phyloP scores from a whole-genome alignment of 92 coral and sea anemone species.

The Blastomussa wellsi region DNA sequence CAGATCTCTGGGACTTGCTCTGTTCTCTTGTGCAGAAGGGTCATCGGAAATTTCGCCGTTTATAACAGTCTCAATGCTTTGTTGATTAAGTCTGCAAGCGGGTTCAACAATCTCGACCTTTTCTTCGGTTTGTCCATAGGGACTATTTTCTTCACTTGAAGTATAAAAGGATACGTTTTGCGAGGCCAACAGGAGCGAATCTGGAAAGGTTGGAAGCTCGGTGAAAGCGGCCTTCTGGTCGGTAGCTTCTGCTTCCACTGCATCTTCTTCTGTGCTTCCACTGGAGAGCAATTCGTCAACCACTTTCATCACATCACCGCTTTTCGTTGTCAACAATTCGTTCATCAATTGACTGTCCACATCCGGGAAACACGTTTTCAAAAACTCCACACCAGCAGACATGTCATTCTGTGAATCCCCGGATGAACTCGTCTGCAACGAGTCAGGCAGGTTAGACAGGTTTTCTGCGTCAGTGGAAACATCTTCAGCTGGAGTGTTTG shows the following conservation, averaged over 20 bases:
- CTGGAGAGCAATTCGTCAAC: constrained; percentile 63
- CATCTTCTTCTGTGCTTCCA: neutral
- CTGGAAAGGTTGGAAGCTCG: constrained; percentile 2
- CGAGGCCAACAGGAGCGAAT: neutral
- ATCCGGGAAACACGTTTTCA: constrained; percentile 82
- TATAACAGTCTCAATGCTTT: neutral
- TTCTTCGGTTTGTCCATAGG: neutral
- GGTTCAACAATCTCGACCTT: neutral
- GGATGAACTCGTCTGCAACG: constrained; percentile 2
- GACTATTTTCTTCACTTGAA: neutral
- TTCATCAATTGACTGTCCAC: constrained; percentile 41
- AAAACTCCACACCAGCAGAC: constrained; percentile 57
- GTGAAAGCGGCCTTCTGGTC: neutral
- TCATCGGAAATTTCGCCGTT: neutral
- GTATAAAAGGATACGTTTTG: neutral
- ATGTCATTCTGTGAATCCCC: constrained; percentile 22
- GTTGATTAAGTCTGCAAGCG: neutral
- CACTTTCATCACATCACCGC: constrained; percentile 64
- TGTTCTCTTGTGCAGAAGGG: constrained; percentile 4
- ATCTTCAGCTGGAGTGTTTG: neutral
- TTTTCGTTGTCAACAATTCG: constrained; percentile 36
- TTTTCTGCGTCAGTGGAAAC: constrained; percentile 5
- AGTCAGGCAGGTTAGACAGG: neutral
- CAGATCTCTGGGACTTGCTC: neutral
- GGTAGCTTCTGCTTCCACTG: neutral